Conservation (phyloP, 2,888 invertebrate genomes). For the Syritta pipiens region DNA sequence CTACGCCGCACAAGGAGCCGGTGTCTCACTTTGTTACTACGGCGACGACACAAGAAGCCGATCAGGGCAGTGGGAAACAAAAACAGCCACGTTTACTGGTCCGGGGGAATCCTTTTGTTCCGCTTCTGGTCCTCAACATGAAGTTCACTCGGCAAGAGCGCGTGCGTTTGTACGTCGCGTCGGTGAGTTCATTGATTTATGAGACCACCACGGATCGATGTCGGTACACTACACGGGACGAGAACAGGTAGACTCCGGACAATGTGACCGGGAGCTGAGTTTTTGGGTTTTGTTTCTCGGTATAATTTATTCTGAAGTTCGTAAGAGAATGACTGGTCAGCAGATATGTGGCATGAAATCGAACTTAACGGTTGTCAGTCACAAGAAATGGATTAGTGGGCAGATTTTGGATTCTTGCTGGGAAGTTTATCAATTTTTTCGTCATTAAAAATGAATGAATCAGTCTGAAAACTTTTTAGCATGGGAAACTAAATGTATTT, state of each 20-base stretch:
- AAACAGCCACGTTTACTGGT: slow-evolving; percentile 27
- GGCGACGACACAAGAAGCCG: slow-evolving; percentile 35
- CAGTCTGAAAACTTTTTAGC: no score
- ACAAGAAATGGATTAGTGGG: slow-evolving; percentile 53
- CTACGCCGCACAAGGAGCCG: slow-evolving; percentile 47
- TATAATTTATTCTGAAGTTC: slow-evolving; percentile 58
- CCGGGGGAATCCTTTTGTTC: slow-evolving; percentile 66
- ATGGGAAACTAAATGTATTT: no score
- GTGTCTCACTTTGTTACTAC: slow-evolving; percentile 51
- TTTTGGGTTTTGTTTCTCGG: slow-evolving; percentile 18
- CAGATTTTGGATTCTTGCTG: slow-evolving; percentile 9
- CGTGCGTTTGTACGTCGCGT: slow-evolving; percentile 17
- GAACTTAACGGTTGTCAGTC: slow-evolving; percentile 50
- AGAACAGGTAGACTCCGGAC: slow-evolving; percentile 51
- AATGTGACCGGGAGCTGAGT: slow-evolving; percentile 61
- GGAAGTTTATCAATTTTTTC: slow-evolving; percentile 9
- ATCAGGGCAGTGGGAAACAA: slow-evolving; percentile 30
- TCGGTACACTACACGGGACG: no score
- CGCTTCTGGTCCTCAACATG: slow-evolving; percentile 50
- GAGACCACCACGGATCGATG: slow-evolving; percentile 61
- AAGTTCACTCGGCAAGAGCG: slow-evolving; percentile 34
- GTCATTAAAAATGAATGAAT: slow-evolving; percentile 13
- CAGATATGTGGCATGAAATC: slow-evolving; percentile 50
- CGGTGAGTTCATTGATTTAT: slow-evolving; percentile 60
- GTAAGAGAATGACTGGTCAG: slow-evolving; percentile 46